A percentile compares a stretch with the other conserved stretches of the same genome.
These are phyloP conservation scores for Drosophila siamana DNA, from an alignment of 2,888 invertebrate species.

Conservation along the genomic window DNA sequence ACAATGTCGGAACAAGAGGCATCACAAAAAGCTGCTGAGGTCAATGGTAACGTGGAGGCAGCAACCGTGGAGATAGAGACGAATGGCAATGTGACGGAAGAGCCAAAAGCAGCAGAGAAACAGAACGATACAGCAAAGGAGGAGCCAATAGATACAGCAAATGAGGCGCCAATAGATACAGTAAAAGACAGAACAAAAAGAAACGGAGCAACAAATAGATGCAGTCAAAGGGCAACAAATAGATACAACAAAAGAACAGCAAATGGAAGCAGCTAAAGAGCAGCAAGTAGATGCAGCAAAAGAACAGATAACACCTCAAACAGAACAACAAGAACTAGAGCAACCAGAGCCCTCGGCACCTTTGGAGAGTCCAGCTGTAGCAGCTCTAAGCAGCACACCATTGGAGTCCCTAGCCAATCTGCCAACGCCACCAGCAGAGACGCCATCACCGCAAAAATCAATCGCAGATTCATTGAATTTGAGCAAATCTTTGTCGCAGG, in stretches of 20 bases:
- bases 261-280: background rate
- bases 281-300: background rate
- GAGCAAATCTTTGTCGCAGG: conserved; percentile 64
- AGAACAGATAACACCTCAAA: background rate
- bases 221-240: background rate
- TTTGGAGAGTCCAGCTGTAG: conserved; percentile 31
- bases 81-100: conserved; percentile 36
- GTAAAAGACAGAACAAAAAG: too few species aligned
- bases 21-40: background rate
- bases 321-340: conserved; percentile 2
- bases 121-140: background rate
- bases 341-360: conserved; percentile 61
- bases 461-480: conserved; percentile 68
- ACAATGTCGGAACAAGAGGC: conserved; percentile 2
- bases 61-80: conserved; percentile 13
- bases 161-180: background rate
- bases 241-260: background rate
- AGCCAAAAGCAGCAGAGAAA: background rate
- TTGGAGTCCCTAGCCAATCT: conserved; percentile 34
- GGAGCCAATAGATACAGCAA: background rate
- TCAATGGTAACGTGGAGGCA: conserved; percentile 36
- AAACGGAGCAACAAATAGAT: background rate
- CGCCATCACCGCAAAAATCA: conserved; percentile 61
- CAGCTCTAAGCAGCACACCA: background rate
- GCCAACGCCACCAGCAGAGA: conserved; percentile 58